Evolutionary conservation across 2,113 vertebrate species (phyloP), one percentile per base, ranked within the genome.

Genomic region (Platycercus adscitus): DNA sequence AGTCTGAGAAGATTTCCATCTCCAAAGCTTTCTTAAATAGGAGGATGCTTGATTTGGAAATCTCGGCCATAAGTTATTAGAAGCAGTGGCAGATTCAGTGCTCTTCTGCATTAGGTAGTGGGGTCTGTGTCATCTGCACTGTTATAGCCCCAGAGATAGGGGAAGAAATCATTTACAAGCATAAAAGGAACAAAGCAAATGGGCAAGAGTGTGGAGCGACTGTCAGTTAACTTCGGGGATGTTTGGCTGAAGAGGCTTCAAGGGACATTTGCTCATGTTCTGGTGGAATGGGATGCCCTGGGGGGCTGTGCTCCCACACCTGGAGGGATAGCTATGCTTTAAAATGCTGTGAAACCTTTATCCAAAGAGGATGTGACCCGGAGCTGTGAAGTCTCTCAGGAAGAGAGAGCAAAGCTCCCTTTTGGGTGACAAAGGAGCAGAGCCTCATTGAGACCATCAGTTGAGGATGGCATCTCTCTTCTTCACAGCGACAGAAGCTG

Each of bases 61-160:
- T 72, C n/a, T 33, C 70, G 25, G 68, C 72, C n/a, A 14, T 3
- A 44, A 83, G 33, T 72, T 65, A 93, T 47, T 17, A 61, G 18
- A 14, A 60, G 16, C 1, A 3, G 35, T 80, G 93, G 71, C 44
- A 95, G 63, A 65, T 35, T 61, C 58, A 11, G 63, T n/a, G 70
- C 56, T 65, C 29, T 71, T 47, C 39, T 44, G 29, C 35, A 19
- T 75, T 43, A 58, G 65, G 37, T 75, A 47, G 6, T 1, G 1
- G 17, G 18, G 24, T 64, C 41, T 41, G 26, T 61, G 70, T 65
- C 61, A 15, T 52, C 24, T 49, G 35, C 13, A 2, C 33, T 23
- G 15, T 41, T 13, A 21, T 53, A 79, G 76, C 44, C 21, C 76
- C 44, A 13, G 25, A 33, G 46, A 6, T 0, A 0, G 4, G 55